Evolutionary conservation across 2,888 invertebrate species (phyloP).

Genomic region (Hirtodrosophila duncani): DNA sequence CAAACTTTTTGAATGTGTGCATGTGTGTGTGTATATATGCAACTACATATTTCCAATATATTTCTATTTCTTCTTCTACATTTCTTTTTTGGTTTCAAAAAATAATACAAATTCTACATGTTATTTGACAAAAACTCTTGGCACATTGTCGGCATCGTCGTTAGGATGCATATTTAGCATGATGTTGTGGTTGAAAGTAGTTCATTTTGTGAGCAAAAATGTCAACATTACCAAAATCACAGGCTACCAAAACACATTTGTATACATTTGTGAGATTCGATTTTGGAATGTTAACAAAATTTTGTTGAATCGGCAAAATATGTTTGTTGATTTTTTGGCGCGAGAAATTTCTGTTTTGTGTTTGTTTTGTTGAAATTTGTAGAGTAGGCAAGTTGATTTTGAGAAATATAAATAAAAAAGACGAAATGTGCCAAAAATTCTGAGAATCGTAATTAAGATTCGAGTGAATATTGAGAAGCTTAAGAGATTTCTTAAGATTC

Average conservation of each 20-base stretch:
- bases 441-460: too few relatives aligned
- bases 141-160: slow-evolving; percentile 62
- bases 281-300: too few relatives aligned
- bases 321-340: slow-evolving; percentile 41
- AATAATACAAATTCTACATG: slow-evolving; percentile 70
- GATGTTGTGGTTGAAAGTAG: not conserved
- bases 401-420: too few relatives aligned
- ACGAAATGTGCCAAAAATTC: too few relatives aligned
- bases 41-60: too few relatives aligned
- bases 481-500: too few relatives aligned
- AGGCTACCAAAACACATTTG: too few relatives aligned
- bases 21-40: slow-evolving; percentile 17
- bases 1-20: slow-evolving; percentile 55
- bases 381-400: too few relatives aligned
- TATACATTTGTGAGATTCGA: too few relatives aligned
- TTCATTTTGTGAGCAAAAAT: not conserved
- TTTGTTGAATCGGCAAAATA: too few relatives aligned
- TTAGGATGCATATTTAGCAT: slow-evolving; percentile 3
- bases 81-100: slow-evolving; percentile 5
- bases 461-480: too few relatives aligned
- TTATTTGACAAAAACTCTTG: slow-evolving; percentile 59
- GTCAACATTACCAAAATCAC: too few relatives aligned
- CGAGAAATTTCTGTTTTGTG: slow-evolving; percentile 25
- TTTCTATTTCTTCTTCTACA: slow-evolving; percentile 18
- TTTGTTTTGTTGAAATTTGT: slow-evolving; percentile 30